Evolutionary conservation across 2,113 vertebrate genomes (phyloP), one percentile per base, ranked within the genome.

Genomic region (Onychostoma macrolepis): DNA sequence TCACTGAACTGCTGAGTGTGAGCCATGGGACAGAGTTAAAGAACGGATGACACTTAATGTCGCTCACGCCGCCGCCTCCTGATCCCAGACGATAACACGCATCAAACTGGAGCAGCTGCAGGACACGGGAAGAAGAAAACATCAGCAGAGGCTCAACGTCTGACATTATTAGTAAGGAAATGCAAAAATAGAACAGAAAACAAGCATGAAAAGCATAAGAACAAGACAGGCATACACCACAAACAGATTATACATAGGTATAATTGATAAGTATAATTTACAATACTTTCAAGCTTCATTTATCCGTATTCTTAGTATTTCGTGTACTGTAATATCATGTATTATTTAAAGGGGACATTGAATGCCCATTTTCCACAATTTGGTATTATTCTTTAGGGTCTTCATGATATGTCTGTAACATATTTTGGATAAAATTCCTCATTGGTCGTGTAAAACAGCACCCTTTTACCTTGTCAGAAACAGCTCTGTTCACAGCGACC

Each of bases 31-130:
- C 77, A 0, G 92, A 86, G 53, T 93, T 96, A 93, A 99, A 99
- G 92, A 99, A 99, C 4, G 97, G 95, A 76, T 99, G 98, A 83
- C 96, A 96, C 92, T 98, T 99, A 89, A 99, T 97, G 92, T 96
- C 96, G 0, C 93, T 91, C 56, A 96, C 93, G 0, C 98, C 98
- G 0, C 95, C 96, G 17, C 93, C 95, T 89, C 97, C 96, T 1
- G 94, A 94, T 5, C 97, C 97, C 92, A 99, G 80, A 28, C 98
- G 97, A 75, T 50, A 94, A 38, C 95, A 92, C 0, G 97, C 96
- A 5, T 99, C 96, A 41, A 96, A 98, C 94, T 96, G 96, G 79
- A 99, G 94, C 50, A 99, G 91, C 98, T 99, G 93, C 5, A 38
- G 89, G 84, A 17, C 80, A 19, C n/a, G 30, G 6, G 15, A 50